Conservation (phyloP, 2,113 vertebrate genomes). For the Gorsachius goisagi region DNA sequence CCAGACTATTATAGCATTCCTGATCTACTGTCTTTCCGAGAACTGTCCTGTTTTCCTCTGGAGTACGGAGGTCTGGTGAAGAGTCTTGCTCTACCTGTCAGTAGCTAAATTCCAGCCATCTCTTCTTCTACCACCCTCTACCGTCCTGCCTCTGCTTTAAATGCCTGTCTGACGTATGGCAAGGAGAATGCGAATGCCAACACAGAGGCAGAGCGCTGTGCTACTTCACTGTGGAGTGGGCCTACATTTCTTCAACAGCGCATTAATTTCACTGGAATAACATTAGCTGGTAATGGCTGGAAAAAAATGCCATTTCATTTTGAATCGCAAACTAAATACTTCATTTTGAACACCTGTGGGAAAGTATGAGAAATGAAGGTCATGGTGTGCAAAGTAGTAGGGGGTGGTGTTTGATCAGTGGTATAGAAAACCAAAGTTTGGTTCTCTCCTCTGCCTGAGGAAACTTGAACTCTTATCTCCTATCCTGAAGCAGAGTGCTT, state of each 20-base stretch:
- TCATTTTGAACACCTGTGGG: conserved; percentile 20
- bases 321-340: background rate
- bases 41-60: background rate
- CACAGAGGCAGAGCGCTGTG: background rate
- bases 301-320: background rate
- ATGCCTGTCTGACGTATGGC: rapidly evolving
- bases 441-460: conserved; percentile 5
- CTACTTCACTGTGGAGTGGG: background rate
- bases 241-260: rapidly evolving
- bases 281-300: background rate
- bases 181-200: background rate
- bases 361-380: background rate
- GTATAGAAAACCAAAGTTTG: background rate
- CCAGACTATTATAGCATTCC: background rate
- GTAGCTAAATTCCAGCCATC: background rate
- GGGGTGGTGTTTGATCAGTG: background rate
- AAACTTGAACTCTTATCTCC: conserved; percentile 18
- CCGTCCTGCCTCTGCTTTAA: background rate
- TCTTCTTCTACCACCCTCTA: background rate
- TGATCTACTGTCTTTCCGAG: background rate
- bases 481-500: background rate
- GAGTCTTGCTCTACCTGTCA: background rate
- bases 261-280: background rate
- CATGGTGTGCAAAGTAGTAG: background rate
- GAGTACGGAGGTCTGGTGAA: background rate